These are phyloP conservation scores for Tricholauxania praeusta DNA, from an alignment of 2,888 invertebrate species.

Conservation along the genomic window DNA sequence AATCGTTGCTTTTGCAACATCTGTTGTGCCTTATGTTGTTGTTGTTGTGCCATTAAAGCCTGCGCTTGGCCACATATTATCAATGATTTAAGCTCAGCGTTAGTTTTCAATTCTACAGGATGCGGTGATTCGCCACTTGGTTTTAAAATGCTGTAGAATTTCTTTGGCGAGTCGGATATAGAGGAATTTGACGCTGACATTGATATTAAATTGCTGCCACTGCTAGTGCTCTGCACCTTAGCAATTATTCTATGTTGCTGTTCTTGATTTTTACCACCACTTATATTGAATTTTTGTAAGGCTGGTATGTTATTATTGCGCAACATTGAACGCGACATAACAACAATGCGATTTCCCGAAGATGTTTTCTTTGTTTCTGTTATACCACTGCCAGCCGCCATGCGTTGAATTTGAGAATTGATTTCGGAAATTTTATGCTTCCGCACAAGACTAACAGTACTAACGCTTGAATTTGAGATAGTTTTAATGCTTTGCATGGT, in stretches of 20 bases:
- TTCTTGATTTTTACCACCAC: constrained; percentile 38
- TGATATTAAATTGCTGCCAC: constrained; percentile 8
- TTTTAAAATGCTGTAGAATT: constrained; percentile 52
- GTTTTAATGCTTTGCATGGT: background rate
- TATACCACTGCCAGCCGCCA: constrained; percentile 40
- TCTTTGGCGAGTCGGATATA: constrained; percentile 37
- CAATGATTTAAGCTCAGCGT: constrained; percentile 42
- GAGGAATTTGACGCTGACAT: background rate
- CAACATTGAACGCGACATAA: constrained; percentile 53
- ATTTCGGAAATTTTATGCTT: constrained; percentile 61
- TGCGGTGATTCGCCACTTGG: constrained; percentile 25
- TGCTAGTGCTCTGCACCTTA: background rate
- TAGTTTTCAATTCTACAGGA: constrained; percentile 32
- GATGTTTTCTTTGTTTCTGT: constrained; percentile 54
- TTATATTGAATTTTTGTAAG: constrained; percentile 35
- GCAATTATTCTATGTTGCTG: constrained; percentile 46
- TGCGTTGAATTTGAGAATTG: constrained; percentile 58
- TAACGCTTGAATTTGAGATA: background rate
- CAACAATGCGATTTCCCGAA: constrained; percentile 53
- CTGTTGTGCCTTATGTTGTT: constrained; percentile 45
- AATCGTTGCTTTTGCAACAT: constrained; percentile 31
- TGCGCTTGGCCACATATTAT: constrained; percentile 42
- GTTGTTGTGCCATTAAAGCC: constrained; percentile 40
- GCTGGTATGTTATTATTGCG: constrained; percentile 27
- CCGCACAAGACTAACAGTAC: constrained; percentile 39